Percentiles rank a stretch among this genome's conserved stretches.
phyloP scores from a whole-genome alignment of 2,888 invertebrate species.

The Conistra vaccinii region DNA sequence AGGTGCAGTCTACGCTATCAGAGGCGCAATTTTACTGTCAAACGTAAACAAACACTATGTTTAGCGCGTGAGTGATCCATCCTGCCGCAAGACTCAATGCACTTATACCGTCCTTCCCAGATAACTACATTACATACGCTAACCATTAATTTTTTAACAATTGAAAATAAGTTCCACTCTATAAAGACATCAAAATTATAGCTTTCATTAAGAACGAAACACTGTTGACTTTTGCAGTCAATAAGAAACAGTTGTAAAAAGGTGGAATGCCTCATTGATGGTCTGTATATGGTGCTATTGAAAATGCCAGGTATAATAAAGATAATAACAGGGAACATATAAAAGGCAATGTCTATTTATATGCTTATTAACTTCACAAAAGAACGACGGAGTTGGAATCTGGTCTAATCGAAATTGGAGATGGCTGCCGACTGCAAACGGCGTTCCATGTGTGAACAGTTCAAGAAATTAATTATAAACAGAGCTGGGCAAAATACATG shows the following conservation, averaged over 20 bases:
- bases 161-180: conserved; percentile 51
- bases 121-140: conserved; percentile 57
- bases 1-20: conserved; percentile 6
- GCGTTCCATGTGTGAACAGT: conserved; percentile 44
- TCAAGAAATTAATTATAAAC: conserved; percentile 43
- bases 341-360: conserved; percentile 70
- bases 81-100: conserved; percentile 63
- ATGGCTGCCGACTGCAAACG: conserved; percentile 32
- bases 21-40: conserved; percentile 74
- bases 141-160: conserved; percentile 70
- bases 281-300: conserved; percentile 65
- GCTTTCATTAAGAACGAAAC: conserved; percentile 65
- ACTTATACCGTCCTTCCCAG: conserved; percentile 54
- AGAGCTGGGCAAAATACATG: too few relatives aligned
- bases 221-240: conserved; percentile 67
- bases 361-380: conserved; percentile 65
- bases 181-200: conserved; percentile 71
- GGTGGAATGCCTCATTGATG: conserved; percentile 60
- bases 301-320: conserved; percentile 64
- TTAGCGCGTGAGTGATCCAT: conserved; percentile 68
- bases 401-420: conserved; percentile 59
- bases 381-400: conserved; percentile 54
- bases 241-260: conserved; percentile 69
- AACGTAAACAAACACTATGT: conserved; percentile 68
- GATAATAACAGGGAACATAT: conserved; percentile 70